Percentiles rank a stretch among this genome's conserved stretches.
phyloP scores from a whole-genome alignment of 1,140 invertebrate species.

The Elymnias hypermnestra region DNA sequence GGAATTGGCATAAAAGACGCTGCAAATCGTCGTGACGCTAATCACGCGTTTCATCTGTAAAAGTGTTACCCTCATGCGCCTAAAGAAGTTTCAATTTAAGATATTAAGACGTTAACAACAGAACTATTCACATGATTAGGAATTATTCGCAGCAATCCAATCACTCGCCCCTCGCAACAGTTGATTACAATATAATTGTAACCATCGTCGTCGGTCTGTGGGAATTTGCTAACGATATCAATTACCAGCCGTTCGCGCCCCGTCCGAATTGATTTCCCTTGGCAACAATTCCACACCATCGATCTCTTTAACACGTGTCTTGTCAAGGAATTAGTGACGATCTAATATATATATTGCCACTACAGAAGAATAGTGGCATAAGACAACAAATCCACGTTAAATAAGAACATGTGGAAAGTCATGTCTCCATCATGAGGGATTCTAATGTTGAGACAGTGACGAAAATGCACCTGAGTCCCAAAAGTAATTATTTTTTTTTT shows the following conservation, averaged over 20 bases:
- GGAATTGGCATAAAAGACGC: too few species aligned
- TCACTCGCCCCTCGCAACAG: constrained; percentile 5
- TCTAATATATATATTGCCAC: too few species aligned
- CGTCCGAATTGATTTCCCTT: constrained; percentile 29
- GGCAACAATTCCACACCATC: constrained; percentile 30
- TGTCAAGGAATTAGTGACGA: constrained; percentile 20
- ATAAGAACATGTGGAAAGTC: neutral
- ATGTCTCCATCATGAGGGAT: neutral
- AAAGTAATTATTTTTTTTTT: constrained; percentile 2
- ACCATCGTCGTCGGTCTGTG: constrained; percentile 21
- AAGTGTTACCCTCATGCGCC: too few species aligned
- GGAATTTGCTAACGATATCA: constrained; percentile 29
- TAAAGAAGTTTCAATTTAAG: too few species aligned
- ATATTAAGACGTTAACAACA: too few species aligned
- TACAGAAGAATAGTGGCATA: too few species aligned
- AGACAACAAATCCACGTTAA: too few species aligned
- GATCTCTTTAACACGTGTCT: constrained; percentile 31
- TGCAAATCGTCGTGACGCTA: too few species aligned
- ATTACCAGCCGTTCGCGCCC: constrained; percentile 22
- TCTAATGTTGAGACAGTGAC: neutral
- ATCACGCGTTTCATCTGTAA: too few species aligned
- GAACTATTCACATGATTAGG: too few species aligned
- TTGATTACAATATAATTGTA: constrained; percentile 21
- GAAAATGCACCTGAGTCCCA: constrained; percentile 4
- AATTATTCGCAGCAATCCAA: too few species aligned